These are phyloP conservation scores for Diorhabda sublineata DNA, from an alignment of 1,140 invertebrate species.

Conservation along the genomic window DNA sequence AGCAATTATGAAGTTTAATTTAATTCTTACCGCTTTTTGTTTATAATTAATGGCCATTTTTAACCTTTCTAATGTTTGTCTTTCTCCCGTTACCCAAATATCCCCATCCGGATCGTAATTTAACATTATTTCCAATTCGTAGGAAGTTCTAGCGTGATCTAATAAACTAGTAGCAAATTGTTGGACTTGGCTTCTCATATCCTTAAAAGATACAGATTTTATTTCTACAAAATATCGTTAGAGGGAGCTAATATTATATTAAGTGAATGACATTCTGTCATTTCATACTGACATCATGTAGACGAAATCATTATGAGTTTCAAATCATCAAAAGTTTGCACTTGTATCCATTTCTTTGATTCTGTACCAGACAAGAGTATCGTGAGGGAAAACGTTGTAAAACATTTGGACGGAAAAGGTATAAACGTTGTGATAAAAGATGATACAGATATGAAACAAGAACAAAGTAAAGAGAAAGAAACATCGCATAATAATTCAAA, in stretches of 20 bases:
- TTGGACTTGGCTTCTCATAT: conserved; percentile 36
- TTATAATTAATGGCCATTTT: conserved; percentile 88
- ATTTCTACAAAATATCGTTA: neutral
- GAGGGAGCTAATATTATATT: conserved; percentile 4
- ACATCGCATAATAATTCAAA: no score
- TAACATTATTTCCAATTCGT: conserved; percentile 84
- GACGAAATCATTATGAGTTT: conserved; percentile 67
- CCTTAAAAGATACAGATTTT: conserved; percentile 19
- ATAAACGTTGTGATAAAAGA: neutral
- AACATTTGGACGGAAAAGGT: neutral
- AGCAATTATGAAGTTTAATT: no score
- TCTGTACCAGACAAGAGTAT: neutral
- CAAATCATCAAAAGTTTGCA: conserved; percentile 51
- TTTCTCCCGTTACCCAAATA: conserved; percentile 63
- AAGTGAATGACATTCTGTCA: neutral
- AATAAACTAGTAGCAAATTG: conserved; percentile 82
- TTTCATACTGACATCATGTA: neutral
- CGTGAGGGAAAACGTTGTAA: conserved; percentile 8
- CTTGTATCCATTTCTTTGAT: neutral
- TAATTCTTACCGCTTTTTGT: conserved; percentile 74
- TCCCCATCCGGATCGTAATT: conserved; percentile 72
- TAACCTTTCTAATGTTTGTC: conserved; percentile 73
- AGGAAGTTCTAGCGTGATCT: conserved; percentile 82
- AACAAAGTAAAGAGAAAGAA: no score
- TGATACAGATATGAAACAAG: no score